These are phyloP conservation scores for Myotis lucifugus DNA, from an alignment of 2,113 vertebrate species.

Conservation along the genomic window DNA sequence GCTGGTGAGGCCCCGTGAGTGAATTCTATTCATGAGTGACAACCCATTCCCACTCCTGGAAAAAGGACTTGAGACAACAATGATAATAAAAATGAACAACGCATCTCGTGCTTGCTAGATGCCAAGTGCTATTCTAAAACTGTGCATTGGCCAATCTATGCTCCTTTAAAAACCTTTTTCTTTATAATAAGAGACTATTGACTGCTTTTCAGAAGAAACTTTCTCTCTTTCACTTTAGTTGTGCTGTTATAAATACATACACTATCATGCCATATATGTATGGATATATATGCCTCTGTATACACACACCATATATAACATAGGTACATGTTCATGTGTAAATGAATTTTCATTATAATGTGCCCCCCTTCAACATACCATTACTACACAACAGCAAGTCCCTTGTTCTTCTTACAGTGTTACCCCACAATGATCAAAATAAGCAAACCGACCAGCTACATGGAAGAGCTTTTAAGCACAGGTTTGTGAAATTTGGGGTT, in stretches of 20 bases:
- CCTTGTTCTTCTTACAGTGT: not conserved
- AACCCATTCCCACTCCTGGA: not conserved
- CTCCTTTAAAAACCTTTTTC: not conserved
- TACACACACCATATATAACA: not conserved
- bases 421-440: not conserved
- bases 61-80: not conserved
- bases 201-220: not conserved
- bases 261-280: not conserved
- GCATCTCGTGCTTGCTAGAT: not conserved
- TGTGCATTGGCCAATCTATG: not conserved
- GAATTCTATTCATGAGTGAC: not conserved
- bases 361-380: not conserved
- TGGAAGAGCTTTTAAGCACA: not conserved
- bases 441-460: not conserved
- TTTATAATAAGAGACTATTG: not conserved
- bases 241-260: not conserved
- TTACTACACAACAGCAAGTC: not conserved
- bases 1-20: not conserved
- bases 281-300: not conserved
- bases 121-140: not conserved
- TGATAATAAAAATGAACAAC: not conserved
- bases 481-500: not conserved
- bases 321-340: not conserved
- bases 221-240: not conserved
- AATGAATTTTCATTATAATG: not conserved